These are phyloP conservation scores for Microtus californicus DNA, from an alignment of 2,797 vertebrate species.

Conservation along the genomic window DNA sequence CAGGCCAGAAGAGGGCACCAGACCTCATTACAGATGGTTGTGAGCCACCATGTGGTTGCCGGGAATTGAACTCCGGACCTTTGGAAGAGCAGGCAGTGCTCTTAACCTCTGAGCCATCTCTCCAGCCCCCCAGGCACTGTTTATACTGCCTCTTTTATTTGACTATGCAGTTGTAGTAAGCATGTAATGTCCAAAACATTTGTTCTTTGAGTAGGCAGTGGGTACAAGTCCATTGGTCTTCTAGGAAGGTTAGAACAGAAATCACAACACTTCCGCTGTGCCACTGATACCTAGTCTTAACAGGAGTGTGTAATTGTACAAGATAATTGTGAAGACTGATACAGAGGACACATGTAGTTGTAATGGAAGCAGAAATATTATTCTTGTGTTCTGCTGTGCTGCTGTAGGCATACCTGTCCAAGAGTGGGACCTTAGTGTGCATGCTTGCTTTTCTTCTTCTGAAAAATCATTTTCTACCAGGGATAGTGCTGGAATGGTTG, in stretches of 20 bases:
- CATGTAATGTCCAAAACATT: not conserved
- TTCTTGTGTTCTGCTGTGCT: not conserved
- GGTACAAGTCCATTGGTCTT: not conserved
- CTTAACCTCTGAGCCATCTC: no score
- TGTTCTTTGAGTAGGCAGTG: not conserved
- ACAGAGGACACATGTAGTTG: not conserved
- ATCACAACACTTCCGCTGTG: not conserved
- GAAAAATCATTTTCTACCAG: not conserved
- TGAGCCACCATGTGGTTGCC: no score
- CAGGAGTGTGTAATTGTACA: not conserved
- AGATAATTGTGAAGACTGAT: not conserved
- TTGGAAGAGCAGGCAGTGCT: no score
- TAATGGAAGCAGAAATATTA: not conserved
- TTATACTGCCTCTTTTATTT: not conserved
- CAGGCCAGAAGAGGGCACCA: no score
- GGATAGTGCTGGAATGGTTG: not conserved
- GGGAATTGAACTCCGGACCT: no score
- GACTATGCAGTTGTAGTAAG: not conserved
- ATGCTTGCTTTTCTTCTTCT: not conserved
- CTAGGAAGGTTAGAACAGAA: not conserved
- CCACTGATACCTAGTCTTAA: not conserved
- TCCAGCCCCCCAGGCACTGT: not conserved
- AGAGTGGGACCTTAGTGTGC: not conserved
- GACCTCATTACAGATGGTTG: no score
- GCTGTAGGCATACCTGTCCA: not conserved